Conservation (phyloP, 2,113 vertebrate genomes). For the Corydoras sp. region DNA sequence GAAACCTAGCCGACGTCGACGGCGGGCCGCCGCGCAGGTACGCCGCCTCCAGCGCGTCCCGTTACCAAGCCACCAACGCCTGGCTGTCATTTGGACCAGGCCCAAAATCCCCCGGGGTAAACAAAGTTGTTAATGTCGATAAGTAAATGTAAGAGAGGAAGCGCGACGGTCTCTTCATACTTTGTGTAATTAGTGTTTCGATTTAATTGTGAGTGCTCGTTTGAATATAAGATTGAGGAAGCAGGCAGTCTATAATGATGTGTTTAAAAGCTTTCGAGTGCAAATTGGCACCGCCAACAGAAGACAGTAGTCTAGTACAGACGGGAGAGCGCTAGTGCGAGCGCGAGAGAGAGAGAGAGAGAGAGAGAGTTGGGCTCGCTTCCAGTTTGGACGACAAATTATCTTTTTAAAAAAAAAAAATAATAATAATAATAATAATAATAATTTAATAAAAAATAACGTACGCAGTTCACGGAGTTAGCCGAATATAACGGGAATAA, state of each 20-base stretch:
- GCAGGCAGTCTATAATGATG: conserved; percentile 43
- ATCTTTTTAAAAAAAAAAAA: background rate
- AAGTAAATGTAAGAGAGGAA: conserved; percentile 39
- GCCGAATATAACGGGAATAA: too few species aligned
- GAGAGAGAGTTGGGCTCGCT: background rate
- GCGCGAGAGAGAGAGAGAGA: background rate
- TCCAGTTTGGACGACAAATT: background rate
- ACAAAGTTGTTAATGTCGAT: conserved; percentile 27
- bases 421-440: too few species aligned
- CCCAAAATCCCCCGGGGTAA: conserved; percentile 39
- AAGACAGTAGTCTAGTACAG: background rate
- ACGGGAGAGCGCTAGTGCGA: background rate
- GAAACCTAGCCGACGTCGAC: conserved; percentile 32
- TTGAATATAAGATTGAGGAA: conserved; percentile 44
- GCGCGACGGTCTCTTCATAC: conserved; percentile 36
- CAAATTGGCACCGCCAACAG: conserved; percentile 40
- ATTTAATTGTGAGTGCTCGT: conserved; percentile 42
- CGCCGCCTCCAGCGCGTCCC: conserved; percentile 39
- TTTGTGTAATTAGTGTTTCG: conserved; percentile 45
- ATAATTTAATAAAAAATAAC: background rate
- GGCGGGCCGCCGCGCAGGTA: conserved; percentile 30
- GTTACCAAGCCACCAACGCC: conserved; percentile 44
- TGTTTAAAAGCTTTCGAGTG: conserved; percentile 40
- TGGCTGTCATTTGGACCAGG: conserved; percentile 42
- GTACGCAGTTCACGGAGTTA: background rate